A percentile compares a stretch with the other conserved stretches of the same genome.
phyloP scores from a whole-genome alignment of 2,888 invertebrate genomes.

The Pammene aurita region DNA sequence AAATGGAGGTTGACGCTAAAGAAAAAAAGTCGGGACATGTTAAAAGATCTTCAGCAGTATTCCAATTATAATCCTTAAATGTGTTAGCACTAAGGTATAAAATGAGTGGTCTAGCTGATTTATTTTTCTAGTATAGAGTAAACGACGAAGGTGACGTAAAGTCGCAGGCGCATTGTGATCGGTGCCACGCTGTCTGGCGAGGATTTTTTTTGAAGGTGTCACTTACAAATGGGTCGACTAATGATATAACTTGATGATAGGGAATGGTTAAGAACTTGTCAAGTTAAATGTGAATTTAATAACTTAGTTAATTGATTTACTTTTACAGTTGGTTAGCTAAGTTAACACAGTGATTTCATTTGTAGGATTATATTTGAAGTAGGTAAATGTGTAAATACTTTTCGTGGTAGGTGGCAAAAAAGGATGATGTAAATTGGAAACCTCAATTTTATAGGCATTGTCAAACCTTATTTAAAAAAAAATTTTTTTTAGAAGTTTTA shows the following conservation, averaged over 20 bases:
- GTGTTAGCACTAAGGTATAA: slow-evolving; percentile 1
- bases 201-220: slow-evolving; percentile 50
- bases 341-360: not conserved
- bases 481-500: no score
- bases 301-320: slow-evolving; percentile 31
- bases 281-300: slow-evolving; percentile 36
- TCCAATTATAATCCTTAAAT: slow-evolving; percentile 21
- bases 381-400: no score
- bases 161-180: slow-evolving; percentile 62
- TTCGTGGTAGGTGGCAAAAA: no score
- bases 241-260: slow-evolving; percentile 62
- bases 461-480: no score
- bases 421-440: no score
- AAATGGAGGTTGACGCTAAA: not conserved
- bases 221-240: slow-evolving; percentile 54
- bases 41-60: slow-evolving; percentile 2
- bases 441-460: no score
- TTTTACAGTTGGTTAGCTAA: slow-evolving; percentile 3
- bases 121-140: slow-evolving; percentile 58
- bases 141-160: slow-evolving; percentile 58
- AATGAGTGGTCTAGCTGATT: not conserved
- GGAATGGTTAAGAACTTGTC: slow-evolving; percentile 46
- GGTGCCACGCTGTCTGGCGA: slow-evolving; percentile 77
- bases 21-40: slow-evolving; percentile 32
- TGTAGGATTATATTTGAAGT: not conserved